A percentile compares a stretch with the other conserved stretches of the same genome.
phyloP scores from a whole-genome alignment of 1,140 invertebrate genomes.

The Drosophila tristis region DNA sequence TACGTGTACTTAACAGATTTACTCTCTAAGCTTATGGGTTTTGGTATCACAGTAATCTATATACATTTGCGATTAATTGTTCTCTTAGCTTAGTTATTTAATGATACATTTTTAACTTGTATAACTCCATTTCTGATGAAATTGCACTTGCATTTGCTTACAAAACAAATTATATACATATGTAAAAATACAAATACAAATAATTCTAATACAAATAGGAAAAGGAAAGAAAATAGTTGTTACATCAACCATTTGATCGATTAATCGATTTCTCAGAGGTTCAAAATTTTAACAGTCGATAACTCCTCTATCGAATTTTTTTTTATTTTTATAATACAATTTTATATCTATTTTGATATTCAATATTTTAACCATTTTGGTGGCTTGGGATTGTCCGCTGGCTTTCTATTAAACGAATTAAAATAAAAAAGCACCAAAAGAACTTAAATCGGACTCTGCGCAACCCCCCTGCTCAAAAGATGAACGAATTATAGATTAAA shows the following conservation, averaged over 20 bases:
- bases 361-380: too few species aligned
- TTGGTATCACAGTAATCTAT: conserved; percentile 62
- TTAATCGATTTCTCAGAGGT: too few species aligned
- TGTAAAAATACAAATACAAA: conserved; percentile 25
- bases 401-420: too few species aligned
- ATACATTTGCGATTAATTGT: conserved; percentile 50
- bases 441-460: too few species aligned
- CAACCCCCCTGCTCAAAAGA: too few species aligned
- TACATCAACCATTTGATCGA: too few species aligned
- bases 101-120: conserved; percentile 44
- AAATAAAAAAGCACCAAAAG: neutral
- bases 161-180: conserved; percentile 17
- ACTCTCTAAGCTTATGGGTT: conserved; percentile 74
- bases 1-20: conserved; percentile 64
- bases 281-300: too few species aligned
- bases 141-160: conserved; percentile 77
- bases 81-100: conserved; percentile 62
- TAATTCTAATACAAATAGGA: conserved; percentile 10
- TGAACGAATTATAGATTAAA: too few species aligned
- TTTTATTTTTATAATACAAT: too few species aligned
- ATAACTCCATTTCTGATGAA: conserved; percentile 58
- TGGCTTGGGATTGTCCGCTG: too few species aligned
- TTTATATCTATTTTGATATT: too few species aligned
- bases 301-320: too few species aligned
- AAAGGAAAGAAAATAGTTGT: neutral